These are phyloP conservation scores for Leucania comma DNA, from an alignment of 2,888 invertebrate genomes.

Conservation along the genomic window DNA sequence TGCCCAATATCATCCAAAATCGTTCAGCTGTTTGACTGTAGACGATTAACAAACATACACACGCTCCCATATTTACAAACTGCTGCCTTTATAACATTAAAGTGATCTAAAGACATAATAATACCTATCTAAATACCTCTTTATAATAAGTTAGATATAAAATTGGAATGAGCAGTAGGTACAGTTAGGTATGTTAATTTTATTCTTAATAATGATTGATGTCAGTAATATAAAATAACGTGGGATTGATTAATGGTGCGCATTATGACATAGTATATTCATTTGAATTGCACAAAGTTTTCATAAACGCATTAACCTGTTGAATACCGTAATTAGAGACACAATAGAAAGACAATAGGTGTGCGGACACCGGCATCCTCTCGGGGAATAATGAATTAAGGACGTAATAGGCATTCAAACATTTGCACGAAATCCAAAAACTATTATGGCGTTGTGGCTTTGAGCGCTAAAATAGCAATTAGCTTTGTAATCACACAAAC, in stretches of 20 bases:
- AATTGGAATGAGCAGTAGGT: background rate
- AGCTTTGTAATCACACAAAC: conserved; percentile 21
- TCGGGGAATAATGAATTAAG: too few species aligned
- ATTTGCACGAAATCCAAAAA: background rate
- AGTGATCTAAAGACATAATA: background rate
- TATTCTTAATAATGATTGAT: conserved; percentile 6
- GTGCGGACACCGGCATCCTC: too few species aligned
- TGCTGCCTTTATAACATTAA: too few species aligned
- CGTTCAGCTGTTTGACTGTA: too few species aligned
- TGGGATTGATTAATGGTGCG: conserved; percentile 11
- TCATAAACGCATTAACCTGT: background rate
- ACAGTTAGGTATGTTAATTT: conserved; percentile 2
- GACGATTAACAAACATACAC: too few species aligned
- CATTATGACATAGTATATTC: too few species aligned
- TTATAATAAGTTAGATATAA: background rate
- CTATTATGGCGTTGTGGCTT: background rate
- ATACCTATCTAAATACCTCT: background rate
- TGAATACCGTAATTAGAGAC: too few species aligned
- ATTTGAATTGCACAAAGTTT: background rate
- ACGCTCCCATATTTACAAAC: too few species aligned
- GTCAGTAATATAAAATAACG: background rate
- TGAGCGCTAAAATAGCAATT: background rate
- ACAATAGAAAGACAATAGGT: too few species aligned
- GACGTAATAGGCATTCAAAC: background rate
- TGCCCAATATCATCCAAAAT: background rate